Percentiles rank a stretch among this genome's conserved stretches.
Conservation (phyloP, 2,797 vertebrate species). For the Silurus lanzhouensis region DNA sequence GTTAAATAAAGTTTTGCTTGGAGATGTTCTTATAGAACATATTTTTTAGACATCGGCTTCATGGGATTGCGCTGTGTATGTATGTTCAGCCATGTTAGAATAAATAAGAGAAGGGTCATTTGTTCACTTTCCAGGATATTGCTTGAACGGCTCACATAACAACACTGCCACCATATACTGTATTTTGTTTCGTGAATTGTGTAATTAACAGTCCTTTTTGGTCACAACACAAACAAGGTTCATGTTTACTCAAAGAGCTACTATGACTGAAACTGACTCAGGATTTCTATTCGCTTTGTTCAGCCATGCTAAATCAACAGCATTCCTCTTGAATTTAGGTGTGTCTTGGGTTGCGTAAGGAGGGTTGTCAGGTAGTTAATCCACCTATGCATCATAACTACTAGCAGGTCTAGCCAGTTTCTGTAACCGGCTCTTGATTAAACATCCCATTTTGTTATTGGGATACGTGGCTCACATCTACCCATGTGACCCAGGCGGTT, state of each 20-base stretch:
- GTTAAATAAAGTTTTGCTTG: not conserved
- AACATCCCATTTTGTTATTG: conserved; percentile 30
- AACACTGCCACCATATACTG: not conserved
- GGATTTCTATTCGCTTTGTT: not conserved
- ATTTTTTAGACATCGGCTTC: not conserved
- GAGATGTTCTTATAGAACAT: not conserved
- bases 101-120: not conserved
- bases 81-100: not conserved
- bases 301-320: not conserved
- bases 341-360: conserved; percentile 47
- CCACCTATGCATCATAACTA: conserved; percentile 36
- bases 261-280: not conserved
- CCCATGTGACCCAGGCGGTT: not conserved
- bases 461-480: conserved; percentile 24
- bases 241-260: not conserved
- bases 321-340: conserved; percentile 36
- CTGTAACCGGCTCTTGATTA: conserved; percentile 27
- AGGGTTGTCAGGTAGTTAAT: conserved; percentile 32
- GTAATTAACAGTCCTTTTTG: not conserved
- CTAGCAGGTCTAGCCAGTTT: conserved; percentile 55
- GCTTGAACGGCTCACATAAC: not conserved
- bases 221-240: not conserved
- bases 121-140: not conserved
- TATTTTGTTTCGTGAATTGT: not conserved
- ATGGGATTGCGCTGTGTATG: not conserved